Conservation (phyloP, 2,888 invertebrate species). For the Metacarcinus magister region DNA sequence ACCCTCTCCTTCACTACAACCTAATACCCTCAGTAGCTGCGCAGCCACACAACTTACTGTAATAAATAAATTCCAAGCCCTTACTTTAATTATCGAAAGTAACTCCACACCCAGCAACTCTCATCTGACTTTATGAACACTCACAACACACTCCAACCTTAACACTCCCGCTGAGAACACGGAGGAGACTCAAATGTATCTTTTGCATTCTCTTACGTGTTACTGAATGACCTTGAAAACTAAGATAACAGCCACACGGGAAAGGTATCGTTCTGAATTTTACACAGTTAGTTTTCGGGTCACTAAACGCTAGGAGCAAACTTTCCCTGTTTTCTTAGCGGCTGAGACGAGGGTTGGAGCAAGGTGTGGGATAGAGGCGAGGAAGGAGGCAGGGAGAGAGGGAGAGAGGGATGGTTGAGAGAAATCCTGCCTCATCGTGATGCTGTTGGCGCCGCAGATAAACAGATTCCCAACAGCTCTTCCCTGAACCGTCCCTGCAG, state of each 20-base stretch:
- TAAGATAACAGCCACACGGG: background rate
- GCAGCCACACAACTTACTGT: background rate
- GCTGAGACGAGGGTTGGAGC: background rate
- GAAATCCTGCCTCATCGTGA: conserved; percentile 22
- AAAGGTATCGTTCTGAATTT: background rate
- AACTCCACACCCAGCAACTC: background rate
- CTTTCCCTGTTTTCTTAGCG: background rate
- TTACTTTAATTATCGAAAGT: background rate
- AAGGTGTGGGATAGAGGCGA: background rate
- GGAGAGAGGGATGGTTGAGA: background rate
- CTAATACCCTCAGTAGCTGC: background rate
- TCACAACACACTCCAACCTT: background rate
- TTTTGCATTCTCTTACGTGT: background rate
- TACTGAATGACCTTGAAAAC: background rate
- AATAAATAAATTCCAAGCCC: background rate
- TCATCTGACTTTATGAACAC: background rate
- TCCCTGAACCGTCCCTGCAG: background rate
- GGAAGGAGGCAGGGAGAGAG: background rate
- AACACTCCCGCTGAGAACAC: background rate
- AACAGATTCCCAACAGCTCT: conserved; percentile 19
- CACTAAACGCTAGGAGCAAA: background rate
- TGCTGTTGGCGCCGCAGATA: conserved; percentile 43
- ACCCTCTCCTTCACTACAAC: background rate
- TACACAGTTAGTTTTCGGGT: background rate
- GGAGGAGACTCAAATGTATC: background rate